Conservation (phyloP, 1,140 invertebrate species). For the Tetragonula clypearis region DNA sequence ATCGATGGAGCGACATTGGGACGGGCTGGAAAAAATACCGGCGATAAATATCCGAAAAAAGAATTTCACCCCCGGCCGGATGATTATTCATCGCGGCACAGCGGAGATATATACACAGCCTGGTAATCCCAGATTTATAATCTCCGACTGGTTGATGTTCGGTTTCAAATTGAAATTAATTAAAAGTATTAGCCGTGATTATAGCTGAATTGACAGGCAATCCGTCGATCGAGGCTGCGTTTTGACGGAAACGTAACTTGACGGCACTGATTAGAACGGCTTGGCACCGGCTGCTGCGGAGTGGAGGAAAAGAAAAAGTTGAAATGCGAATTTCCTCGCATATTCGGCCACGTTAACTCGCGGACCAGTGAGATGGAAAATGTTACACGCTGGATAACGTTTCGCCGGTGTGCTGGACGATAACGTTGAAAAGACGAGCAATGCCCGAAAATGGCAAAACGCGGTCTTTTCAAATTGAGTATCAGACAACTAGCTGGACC, state of each 20-base stretch:
- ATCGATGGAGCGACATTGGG: background rate
- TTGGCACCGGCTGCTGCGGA: background rate
- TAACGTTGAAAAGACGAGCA: background rate
- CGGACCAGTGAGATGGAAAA: background rate
- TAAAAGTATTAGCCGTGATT: background rate
- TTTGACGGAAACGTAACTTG: background rate
- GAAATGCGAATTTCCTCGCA: background rate
- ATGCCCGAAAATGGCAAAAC: background rate
- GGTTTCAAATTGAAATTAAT: background rate
- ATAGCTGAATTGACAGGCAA: background rate
- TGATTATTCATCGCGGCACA: constrained; percentile 28
- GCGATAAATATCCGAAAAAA: constrained; percentile 32
- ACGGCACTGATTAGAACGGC: background rate
- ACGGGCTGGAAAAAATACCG: background rate
- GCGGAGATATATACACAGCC: background rate
- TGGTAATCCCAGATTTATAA: constrained; percentile 26
- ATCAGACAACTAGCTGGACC: background rate
- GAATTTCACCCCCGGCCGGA: background rate
- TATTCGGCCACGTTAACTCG: no score
- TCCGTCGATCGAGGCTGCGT: background rate
- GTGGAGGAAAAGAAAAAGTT: background rate
- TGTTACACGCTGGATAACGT: background rate
- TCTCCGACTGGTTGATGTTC: background rate
- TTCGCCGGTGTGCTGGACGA: no score
- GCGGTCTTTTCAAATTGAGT: constrained; percentile 9